Evolutionary conservation across 2,797 vertebrate genomes (phyloP), one percentile per base, ranked within the genome.

Genomic region (Crocodylus rhombifer): DNA sequence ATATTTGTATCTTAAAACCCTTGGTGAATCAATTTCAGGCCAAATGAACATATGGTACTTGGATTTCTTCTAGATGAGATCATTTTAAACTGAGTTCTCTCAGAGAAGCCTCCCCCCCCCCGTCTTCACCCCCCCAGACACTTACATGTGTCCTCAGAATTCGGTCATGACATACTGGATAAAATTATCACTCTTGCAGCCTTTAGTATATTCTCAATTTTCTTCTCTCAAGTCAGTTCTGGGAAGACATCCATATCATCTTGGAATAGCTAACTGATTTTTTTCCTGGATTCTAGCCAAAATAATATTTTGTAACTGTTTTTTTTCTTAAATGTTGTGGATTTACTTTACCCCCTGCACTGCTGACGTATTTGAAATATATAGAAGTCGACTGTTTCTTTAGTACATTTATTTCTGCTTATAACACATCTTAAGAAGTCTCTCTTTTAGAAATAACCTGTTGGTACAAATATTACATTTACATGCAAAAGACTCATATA

Each of bases 1-100:
- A 79, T 89, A 73, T 88, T 57, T 58, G 26, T 36, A 69, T 84
- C 91, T 90, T 55, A 78, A 92, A 94, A 90, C 23, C 77, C 86
- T 94, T 86, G 55, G 26, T 90, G 84, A 92, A 94, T 77, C 81
- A 82, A 94, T 89, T 25, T 57, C 82, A 91, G 90, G 95, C 95
- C 94, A 96, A 96, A 88, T 2, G 81, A 95, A 96, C 97, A 97
- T 92, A 97, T 93, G 96, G 97, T 92, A 81, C 75, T 94, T 4
- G 21, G 80, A 98, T 98, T 97, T 94, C 96, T 98, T 96, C 92
- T 74, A 90, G 64, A 95, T 98, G 97, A 98, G 91, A 90, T 98
- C 83, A 97, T 93, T 95, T 78, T 88, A 85, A 96, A 97, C 62
- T 42, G 82, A 96, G 93, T 92, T 91, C 90, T 97, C 91, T 96